Evolutionary conservation across 2,113 vertebrate species (phyloP), one percentile per base, ranked within the genome.

Genomic region (Quiscalus mexicanus): DNA sequence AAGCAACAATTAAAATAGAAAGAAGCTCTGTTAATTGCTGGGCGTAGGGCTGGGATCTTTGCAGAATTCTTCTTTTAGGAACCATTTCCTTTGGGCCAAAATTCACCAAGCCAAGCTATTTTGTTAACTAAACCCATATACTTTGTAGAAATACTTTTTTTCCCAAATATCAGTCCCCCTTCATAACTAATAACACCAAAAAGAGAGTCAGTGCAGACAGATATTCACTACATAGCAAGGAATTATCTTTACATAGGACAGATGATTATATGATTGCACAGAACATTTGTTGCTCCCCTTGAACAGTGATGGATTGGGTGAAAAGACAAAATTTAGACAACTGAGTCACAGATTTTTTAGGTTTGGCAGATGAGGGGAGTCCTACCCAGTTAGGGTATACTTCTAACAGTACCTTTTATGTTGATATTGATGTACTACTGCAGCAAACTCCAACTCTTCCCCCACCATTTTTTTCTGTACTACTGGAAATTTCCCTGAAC

Each of bases 281-380:
- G 5, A 53, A 41, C 1, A 15, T n/a, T 44, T 53, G 2, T 33
- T 84, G n/a, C n/a, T 73, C 19, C 15, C 31, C 5, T 77, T 42
- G 12, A 80, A 27, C 10, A 42, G 4, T 0, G 5, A 49, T 1
- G 0, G 6, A 41, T n/a, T 30, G 9, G 4, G 7, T 60, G 41
- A 58, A 17, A 15, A 67, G 11, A 45, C 6, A 9, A 58, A 4
- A 35, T 68, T 81, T 42, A 55, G 22, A 31, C 23, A 84, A 33
- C 2, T 45, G 20, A 47, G 20, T 18, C 6, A 11, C 7, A 60
- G 30, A 16, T 44, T 10, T 22, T 31, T 68, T 23, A 47, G 14
- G 5, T 63, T 53, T 62, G 15, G 42, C 6, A n/a, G 20, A 49
- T 58, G 7, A 89, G 15, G 4, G 7, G 9, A 79, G 15, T 71